Evolutionary conservation across 2,888 invertebrate species (phyloP).

Genomic region (Deilephila elpenor): DNA sequence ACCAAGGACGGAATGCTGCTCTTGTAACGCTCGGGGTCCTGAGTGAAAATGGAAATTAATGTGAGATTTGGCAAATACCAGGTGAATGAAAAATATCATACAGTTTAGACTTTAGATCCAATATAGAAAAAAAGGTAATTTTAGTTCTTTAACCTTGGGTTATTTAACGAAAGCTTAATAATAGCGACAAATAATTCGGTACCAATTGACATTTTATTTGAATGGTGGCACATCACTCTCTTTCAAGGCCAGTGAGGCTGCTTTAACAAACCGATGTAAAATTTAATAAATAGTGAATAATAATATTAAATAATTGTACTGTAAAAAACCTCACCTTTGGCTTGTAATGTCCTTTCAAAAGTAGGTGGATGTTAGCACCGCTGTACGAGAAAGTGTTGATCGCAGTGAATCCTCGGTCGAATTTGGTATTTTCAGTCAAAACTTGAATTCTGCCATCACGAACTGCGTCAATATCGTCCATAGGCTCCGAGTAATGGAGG

Average conservation of each 20-base stretch:
- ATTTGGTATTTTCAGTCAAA: conserved; percentile 49
- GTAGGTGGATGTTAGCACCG: conserved; percentile 53
- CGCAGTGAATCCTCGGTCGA: conserved; percentile 53
- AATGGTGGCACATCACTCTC: too few species aligned
- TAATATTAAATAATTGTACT: neutral
- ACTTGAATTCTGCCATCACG: conserved; percentile 53
- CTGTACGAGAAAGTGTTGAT: conserved; percentile 55
- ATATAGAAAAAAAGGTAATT: neutral
- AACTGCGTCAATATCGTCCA: conserved; percentile 47
- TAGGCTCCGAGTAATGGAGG: conserved; percentile 54
- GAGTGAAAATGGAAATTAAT: conserved; percentile 23
- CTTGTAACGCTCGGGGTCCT: conserved; percentile 54
- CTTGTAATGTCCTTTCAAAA: conserved; percentile 56
- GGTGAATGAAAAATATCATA: neutral
- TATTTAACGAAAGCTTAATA: neutral
- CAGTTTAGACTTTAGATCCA: neutral
- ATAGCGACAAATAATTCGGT: neutral
- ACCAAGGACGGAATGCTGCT: conserved; percentile 74
- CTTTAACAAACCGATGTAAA: too few species aligned
- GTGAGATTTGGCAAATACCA: too few species aligned
- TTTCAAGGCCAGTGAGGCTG: too few species aligned
- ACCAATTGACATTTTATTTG: too few species aligned
- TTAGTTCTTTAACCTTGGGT: too few species aligned
- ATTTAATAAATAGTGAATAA: neutral
- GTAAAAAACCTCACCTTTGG: conserved; percentile 46